These are phyloP conservation scores for Cavia aperea DNA, from an alignment of 2,113 vertebrate species.

Conservation along the genomic window DNA sequence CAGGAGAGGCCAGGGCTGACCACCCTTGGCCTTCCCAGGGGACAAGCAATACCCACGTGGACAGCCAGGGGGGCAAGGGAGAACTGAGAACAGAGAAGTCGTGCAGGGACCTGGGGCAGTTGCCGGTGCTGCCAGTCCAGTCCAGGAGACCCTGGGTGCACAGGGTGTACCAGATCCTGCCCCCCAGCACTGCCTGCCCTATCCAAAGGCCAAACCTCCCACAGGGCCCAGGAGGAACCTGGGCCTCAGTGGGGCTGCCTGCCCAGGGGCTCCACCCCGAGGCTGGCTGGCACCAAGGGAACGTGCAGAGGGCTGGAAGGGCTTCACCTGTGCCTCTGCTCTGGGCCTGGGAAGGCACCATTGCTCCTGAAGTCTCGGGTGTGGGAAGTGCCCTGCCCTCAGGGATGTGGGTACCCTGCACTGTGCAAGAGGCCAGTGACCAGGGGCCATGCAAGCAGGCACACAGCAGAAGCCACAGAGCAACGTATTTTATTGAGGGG, in stretches of 20 bases:
- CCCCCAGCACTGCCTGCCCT: background rate
- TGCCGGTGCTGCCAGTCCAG: background rate
- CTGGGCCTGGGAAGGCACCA: background rate
- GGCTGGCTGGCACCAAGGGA: background rate
- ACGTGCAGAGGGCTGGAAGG: rapidly evolving
- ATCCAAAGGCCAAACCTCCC: background rate
- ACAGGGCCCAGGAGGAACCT: background rate
- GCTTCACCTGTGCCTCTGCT: background rate
- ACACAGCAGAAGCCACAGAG: background rate
- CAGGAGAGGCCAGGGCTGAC: background rate
- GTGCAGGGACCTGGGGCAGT: background rate
- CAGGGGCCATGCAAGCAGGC: background rate
- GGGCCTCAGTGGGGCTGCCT: background rate
- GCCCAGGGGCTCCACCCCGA: background rate
- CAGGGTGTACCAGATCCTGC: background rate
- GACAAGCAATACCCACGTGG: background rate
- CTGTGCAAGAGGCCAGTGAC: background rate
- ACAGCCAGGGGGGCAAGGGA: background rate
- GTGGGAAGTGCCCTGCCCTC: background rate
- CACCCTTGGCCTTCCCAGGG: background rate
- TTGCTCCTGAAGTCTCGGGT: background rate
- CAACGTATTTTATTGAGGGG: constrained; percentile 65
- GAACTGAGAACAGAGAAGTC: too few species aligned
- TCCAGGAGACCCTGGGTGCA: background rate
- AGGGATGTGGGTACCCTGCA: background rate